Conservation (phyloP, 2,113 vertebrate species). For the Orthochromis indermauri region DNA sequence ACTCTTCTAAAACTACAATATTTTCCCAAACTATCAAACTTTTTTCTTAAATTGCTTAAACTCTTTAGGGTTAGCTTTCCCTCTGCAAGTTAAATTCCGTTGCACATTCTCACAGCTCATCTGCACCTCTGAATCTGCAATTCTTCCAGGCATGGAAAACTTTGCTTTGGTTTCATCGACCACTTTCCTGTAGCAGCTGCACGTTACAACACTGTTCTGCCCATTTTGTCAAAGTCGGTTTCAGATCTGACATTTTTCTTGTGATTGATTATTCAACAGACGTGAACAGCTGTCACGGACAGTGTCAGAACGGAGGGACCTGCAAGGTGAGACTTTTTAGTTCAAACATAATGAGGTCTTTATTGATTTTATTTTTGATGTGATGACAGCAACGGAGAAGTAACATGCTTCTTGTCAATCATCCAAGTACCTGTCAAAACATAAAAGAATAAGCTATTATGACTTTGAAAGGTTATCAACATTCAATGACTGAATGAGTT, state of each 20-base stretch:
- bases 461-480: background rate
- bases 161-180: background rate
- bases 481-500: background rate
- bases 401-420: background rate
- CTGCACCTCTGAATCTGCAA: background rate
- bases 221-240: fast-evolving
- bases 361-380: background rate
- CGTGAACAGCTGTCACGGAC: constrained; percentile 81
- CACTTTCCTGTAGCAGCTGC: background rate
- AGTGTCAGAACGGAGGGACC: constrained; percentile 87
- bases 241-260: background rate
- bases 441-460: background rate
- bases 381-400: background rate
- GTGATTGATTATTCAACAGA: constrained; percentile 62
- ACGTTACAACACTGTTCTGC: background rate
- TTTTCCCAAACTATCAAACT: background rate
- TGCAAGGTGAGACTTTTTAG: constrained; percentile 77
- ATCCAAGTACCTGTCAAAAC: background rate
- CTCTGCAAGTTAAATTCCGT: background rate
- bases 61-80: background rate
- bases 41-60: background rate
- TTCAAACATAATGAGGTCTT: background rate
- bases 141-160: background rate
- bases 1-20: background rate
- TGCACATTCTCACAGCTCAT: background rate